These are phyloP conservation scores for Xyrauchen texanus DNA, from an alignment of 2,113 vertebrate genomes.

Conservation along the genomic window DNA sequence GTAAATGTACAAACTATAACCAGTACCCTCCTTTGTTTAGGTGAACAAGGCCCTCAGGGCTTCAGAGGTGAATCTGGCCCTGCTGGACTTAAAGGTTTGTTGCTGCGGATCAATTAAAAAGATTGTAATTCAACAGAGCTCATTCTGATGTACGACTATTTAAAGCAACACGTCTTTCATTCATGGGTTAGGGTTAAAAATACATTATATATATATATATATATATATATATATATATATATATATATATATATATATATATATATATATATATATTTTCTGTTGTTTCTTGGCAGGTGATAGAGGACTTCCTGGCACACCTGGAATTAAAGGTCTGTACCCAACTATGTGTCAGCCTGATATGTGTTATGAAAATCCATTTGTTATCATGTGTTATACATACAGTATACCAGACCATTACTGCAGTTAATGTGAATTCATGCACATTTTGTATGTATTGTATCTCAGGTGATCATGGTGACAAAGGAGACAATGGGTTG, in stretches of 20 bases:
- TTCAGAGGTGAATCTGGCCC: slow-evolving; percentile 87
- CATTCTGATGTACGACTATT: neutral
- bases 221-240: too few species aligned
- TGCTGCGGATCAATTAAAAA: neutral
- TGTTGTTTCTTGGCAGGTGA: slow-evolving; percentile 78
- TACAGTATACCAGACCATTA: too few species aligned
- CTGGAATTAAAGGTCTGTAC: slow-evolving; percentile 86
- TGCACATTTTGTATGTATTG: slow-evolving; percentile 8
- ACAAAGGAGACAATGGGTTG: slow-evolving; percentile 84
- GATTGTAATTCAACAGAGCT: neutral
- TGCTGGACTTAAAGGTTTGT: slow-evolving; percentile 78
- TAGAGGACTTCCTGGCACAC: slow-evolving; percentile 69
- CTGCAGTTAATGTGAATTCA: neutral
- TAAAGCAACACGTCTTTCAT: neutral
- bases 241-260: neutral
- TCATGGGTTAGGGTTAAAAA: too few species aligned
- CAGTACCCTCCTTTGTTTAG: slow-evolving; percentile 56
- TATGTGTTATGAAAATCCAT: too few species aligned
- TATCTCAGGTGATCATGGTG: slow-evolving; percentile 85
- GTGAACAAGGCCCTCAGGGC: slow-evolving; percentile 82
- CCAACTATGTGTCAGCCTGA: neutral
- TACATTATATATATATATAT: too few species aligned
- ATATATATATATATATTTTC: neutral
- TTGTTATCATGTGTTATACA: too few species aligned
- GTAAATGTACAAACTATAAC: neutral